Base-by-base conservation (phyloP, 2,797 vertebrate species). In the Falco novaeseelandiae region DNA sequence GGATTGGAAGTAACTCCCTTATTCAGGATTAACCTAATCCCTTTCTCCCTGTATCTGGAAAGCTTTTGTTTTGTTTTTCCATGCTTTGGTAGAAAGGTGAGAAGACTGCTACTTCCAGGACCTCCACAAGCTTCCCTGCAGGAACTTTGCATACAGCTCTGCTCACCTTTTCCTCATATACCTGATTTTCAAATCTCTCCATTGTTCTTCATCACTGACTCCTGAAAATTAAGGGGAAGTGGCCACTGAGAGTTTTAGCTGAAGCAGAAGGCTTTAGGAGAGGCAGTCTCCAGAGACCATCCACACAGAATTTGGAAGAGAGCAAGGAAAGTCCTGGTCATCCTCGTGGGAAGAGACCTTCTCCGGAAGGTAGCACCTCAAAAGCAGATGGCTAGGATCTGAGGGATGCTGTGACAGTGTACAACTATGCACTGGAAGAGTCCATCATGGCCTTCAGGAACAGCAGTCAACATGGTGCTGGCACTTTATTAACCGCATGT, bases 401-500 rank as follows among this genome's bases (percentile, higher is more conserved):
- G 70, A 78, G 1, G 10, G 58, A 52, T 69, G n/a, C 14, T 38
- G 27, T 0, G 2, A 29, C 2, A 55, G 16, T 4, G 12, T 16
- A n/a, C 15, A 48, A 32, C 29, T 49, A 13, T 12, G 52, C 34
- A 38, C 1, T 46, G 34, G 26, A 21, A 72, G 54, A 87, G 27
- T 44, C 22, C 5, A 6, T 18, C 32, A 48, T 0, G 13, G 61
- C 30, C 49, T 44, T 90, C 58, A 71, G 70, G 44, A 91, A 67
- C 7, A 57, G 32, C n/a, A 62, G 26, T 13, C 23, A 74, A 40
- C 13, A 25, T 1, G 62, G 54, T 13, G 36, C 65, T 54, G 54
- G 34, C 26, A 52, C 21, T 63, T 83, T 40, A 66, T 59, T 40
- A 87, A 83, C 22, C 51, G 54, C 0, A 0, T 34, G 14, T 40